Conservation (phyloP, 2,113 vertebrate genomes). For the Patagioenas fasciata region DNA sequence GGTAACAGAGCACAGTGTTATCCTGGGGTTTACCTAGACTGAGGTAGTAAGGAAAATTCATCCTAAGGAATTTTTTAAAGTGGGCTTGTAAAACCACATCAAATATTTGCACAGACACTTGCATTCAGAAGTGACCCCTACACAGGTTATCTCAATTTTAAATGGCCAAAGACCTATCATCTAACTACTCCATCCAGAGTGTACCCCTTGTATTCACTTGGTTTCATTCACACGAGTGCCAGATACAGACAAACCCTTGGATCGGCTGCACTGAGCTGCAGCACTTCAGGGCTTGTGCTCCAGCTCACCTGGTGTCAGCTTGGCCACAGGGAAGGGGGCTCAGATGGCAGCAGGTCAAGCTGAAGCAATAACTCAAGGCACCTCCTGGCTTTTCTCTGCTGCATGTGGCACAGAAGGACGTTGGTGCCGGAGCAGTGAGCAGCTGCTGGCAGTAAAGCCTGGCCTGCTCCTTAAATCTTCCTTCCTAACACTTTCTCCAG, state of each 20-base stretch:
- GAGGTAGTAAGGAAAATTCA: neutral
- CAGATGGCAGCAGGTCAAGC: neutral
- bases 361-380: neutral
- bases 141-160: neutral
- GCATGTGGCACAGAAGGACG: neutral
- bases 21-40: neutral
- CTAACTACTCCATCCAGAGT: neutral
- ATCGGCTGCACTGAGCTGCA: neutral
- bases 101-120: neutral
- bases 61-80: neutral
- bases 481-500: constrained; percentile 9
- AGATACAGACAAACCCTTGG: neutral
- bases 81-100: neutral
- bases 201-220: neutral
- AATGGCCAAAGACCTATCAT: neutral
- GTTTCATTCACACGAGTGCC: neutral
- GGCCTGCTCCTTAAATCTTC: neutral
- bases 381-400: neutral
- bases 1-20: neutral
- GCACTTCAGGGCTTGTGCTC: neutral
- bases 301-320: fast-evolving
- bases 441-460: neutral
- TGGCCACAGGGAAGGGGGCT: neutral
- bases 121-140: neutral
- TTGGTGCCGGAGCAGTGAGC: neutral